These are phyloP conservation scores for Latrodectus geometricus DNA, from an alignment of 1,140 invertebrate genomes.

Conservation along the genomic window DNA sequence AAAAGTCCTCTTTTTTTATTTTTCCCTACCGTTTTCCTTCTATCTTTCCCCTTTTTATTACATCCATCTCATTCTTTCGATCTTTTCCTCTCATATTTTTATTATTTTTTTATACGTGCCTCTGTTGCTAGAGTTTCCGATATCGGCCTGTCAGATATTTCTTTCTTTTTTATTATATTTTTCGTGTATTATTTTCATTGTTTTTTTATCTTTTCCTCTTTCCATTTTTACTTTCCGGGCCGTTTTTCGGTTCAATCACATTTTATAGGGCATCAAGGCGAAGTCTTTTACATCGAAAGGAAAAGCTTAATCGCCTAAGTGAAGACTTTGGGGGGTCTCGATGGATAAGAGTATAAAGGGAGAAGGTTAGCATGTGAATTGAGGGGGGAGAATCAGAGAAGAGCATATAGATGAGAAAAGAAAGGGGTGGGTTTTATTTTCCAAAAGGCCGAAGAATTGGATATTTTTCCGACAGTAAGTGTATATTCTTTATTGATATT, in stretches of 20 bases:
- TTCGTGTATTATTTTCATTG: too few relatives aligned
- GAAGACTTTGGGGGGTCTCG: not conserved
- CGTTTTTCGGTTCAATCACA: constrained; percentile 53
- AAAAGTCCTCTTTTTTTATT: not conserved
- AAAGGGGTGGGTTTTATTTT: too few relatives aligned
- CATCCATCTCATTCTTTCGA: constrained; percentile 36
- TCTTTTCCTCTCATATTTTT: constrained; percentile 2
- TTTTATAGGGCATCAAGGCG: constrained; percentile 44
- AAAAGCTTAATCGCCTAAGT: not conserved
- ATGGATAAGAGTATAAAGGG: not conserved
- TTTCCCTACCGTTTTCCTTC: not conserved
- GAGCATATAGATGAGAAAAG: too few relatives aligned
- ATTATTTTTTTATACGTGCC: constrained; percentile 46
- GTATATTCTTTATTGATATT: too few relatives aligned
- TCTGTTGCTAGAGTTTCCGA: constrained; percentile 30
- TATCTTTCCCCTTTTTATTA: constrained; percentile 23
- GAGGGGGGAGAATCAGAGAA: too few relatives aligned
- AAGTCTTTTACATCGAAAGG: constrained; percentile 25
- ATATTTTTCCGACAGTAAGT: too few relatives aligned
- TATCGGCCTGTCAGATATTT: constrained; percentile 52
- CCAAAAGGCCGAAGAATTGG: too few relatives aligned
- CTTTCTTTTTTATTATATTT: constrained; percentile 11
- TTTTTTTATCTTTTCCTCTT: constrained; percentile 1
- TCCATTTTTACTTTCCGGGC: not conserved
- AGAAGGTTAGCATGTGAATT: too few relatives aligned